phyloP scores from a whole-genome alignment of 2,888 invertebrate species.

The Trachelus stipa region DNA sequence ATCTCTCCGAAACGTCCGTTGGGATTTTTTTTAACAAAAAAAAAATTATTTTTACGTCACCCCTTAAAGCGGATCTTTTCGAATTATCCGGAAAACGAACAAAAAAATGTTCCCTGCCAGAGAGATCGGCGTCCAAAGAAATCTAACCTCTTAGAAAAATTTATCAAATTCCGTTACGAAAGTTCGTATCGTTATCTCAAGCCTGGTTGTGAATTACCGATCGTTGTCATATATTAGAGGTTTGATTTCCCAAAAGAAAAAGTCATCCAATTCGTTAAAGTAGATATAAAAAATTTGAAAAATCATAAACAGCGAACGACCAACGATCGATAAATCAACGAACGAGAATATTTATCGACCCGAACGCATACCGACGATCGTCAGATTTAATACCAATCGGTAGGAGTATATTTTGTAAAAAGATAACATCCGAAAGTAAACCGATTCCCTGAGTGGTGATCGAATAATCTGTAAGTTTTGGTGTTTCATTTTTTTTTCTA shows the following conservation, averaged over 20 bases:
- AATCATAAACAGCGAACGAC: not conserved
- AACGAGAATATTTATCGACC: not conserved
- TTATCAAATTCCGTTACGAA: not conserved
- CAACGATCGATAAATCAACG: not conserved
- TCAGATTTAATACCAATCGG: not conserved
- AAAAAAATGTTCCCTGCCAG: not conserved
- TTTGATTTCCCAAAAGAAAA: not conserved
- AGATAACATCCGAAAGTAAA: conserved; percentile 16
- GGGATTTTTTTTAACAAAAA: too few relatives aligned
- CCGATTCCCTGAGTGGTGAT: conserved; percentile 23
- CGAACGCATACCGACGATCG: not conserved
- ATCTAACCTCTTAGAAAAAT: not conserved
- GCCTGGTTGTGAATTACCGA: not conserved
- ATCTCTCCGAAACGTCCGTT: not conserved
- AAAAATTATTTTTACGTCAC: too few relatives aligned
- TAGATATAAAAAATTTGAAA: not conserved
- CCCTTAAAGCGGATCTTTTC: not conserved
- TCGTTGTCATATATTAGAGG: not conserved
- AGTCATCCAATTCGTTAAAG: not conserved
- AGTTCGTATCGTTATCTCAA: not conserved
- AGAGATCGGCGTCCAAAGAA: not conserved
- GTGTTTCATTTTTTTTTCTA: conserved; percentile 12
- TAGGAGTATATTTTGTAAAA: conserved; percentile 10
- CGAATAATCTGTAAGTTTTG: conserved; percentile 13
- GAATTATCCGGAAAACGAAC: not conserved